Percentiles rank a stretch among this genome's conserved stretches.
Conservation (phyloP, 2,888 invertebrate genomes). For the Spisula solida region DNA sequence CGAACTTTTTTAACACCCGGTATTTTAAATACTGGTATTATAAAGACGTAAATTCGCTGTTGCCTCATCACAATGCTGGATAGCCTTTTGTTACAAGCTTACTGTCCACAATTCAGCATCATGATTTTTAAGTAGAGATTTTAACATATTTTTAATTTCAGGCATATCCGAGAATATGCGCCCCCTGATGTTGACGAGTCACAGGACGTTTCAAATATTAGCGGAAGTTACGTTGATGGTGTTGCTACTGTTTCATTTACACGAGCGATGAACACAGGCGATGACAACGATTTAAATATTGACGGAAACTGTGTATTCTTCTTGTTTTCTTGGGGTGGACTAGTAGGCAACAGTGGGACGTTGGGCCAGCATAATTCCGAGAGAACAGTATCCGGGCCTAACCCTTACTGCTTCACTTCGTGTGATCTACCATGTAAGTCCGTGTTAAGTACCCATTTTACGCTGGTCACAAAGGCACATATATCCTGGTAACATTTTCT, state of each 20-base stretch:
- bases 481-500: too few relatives aligned
- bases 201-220: conserved; percentile 61
- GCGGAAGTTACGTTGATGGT: conserved; percentile 60
- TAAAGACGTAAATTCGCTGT: too few relatives aligned
- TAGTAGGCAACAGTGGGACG: conserved; percentile 29
- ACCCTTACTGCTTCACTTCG: conserved; percentile 51
- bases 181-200: conserved; percentile 62
- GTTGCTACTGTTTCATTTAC: conserved; percentile 73
- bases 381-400: conserved; percentile 39
- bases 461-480: too few relatives aligned
- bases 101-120: too few relatives aligned
- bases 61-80: too few relatives aligned
- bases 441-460: too few relatives aligned
- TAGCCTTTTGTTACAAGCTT: too few relatives aligned
- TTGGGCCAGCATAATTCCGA: conserved; percentile 48
- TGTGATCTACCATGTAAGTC: conserved; percentile 36
- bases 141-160: neutral
- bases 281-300: conserved; percentile 67
- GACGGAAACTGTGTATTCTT: conserved; percentile 84
- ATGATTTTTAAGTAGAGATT: too few relatives aligned
- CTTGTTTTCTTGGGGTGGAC: conserved; percentile 73
- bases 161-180: neutral
- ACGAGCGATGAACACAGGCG: conserved; percentile 67
- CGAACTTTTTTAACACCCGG: too few relatives aligned
- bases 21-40: too few relatives aligned